phyloP scores from a whole-genome alignment of 2,113 vertebrate species.

The Channa argus region DNA sequence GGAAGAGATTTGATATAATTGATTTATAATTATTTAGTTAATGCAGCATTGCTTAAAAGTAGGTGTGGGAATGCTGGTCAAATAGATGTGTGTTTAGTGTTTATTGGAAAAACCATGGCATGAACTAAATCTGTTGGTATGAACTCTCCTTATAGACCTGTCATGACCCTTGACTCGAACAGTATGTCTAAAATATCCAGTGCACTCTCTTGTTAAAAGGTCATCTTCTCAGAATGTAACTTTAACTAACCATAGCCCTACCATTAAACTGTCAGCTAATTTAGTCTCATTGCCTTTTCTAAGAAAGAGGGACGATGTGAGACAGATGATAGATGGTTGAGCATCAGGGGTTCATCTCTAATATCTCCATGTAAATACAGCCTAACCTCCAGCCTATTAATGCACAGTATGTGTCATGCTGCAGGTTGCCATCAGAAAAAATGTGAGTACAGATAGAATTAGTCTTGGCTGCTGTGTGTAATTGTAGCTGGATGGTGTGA shows the following conservation, averaged over 20 bases:
- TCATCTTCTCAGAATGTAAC: constrained; percentile 7
- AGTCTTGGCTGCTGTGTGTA: background rate
- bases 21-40: background rate
- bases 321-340: constrained; percentile 6
- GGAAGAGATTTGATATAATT: background rate
- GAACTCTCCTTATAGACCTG: background rate
- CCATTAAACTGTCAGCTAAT: background rate
- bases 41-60: background rate
- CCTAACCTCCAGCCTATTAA: background rate
- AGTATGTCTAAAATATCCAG: too few relatives aligned
- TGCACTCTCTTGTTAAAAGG: background rate
- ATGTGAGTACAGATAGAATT: constrained; percentile 19
- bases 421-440: constrained; percentile 22
- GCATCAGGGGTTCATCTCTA: constrained; percentile 3
- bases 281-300: background rate
- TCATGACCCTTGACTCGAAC: background rate
- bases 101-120: background rate
- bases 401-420: constrained; percentile 10
- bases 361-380: background rate
- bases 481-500: background rate
- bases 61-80: background rate
- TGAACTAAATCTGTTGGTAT: background rate
- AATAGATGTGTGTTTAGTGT: background rate
- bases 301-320: background rate
- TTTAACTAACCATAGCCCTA: background rate